Evolutionary conservation across 2,888 invertebrate species (phyloP), one percentile per base, ranked within the genome.

Genomic region (Elgonia sp.): DNA sequence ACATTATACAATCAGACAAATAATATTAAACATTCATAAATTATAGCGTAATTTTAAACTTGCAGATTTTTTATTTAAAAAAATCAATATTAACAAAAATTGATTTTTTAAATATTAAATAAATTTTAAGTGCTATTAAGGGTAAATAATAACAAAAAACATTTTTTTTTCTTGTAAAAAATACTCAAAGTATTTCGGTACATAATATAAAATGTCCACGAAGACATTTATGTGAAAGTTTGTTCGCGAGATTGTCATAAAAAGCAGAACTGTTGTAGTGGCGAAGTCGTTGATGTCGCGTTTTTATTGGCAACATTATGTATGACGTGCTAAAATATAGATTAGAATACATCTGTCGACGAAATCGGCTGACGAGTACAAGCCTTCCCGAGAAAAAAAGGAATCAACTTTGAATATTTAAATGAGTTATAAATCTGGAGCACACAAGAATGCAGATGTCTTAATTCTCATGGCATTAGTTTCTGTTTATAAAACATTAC

Each of bases 391-490:
- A 8, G 12, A 18, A n/a, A 12, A 29, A 50, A 50, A 55, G 42
- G 42, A 29, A 29, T 42, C 9, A 21, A 70, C 18, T 37, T 40
- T 57, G 76, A 65, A 63, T 57, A 67, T 57, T 57, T 57, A 57
- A 79, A 79, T 69, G 60, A 69, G 29, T 77, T 37, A 67, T 77
- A 67, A 79, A 60, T 79, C 79, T 69, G 46, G 60, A 60, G 57
- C 69, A 55, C 70, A 9, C 70, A 80, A 63, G 53, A 72, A 53
- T 72, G 72, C 53, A 63, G 63, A 60, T 81, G 53, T 81, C 72
- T 81, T 81, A 50, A 80, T 81, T 70, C 39, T 18, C 53, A 20
- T 53, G 46, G 18, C 37, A 81, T 81, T 63, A 81, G 39, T 46
- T 63, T 40, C 16, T 46, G 21, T 72, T 72, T 42, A 63, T 53